Evolutionary conservation across 1,140 invertebrate genomes (phyloP).

Genomic region (Harpegnathos saltator): DNA sequence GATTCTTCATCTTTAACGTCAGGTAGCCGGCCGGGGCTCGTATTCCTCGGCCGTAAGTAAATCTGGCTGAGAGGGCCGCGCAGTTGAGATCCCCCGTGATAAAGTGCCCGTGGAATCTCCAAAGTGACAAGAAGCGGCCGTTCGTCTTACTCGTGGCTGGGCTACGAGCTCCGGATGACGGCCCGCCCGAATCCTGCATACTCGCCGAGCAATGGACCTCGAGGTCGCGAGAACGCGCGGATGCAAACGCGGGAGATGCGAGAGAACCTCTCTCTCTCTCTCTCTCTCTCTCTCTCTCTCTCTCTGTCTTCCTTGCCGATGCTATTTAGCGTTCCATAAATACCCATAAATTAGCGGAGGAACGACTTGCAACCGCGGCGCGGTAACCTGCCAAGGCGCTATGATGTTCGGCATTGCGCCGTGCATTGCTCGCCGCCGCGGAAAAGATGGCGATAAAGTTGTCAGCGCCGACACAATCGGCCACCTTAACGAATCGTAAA

Average conservation of each 20-base stretch:
- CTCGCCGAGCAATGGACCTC: not conserved
- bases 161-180: slow-evolving; percentile 2
- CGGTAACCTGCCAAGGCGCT: slow-evolving; percentile 8
- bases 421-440: not conserved
- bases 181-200: not conserved
- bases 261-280: no score
- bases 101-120: slow-evolving; percentile 52
- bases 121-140: not conserved
- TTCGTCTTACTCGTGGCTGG: not conserved
- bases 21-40: slow-evolving; percentile 27
- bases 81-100: slow-evolving; percentile 55
- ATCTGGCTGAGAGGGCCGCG: not conserved
- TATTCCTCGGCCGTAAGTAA: slow-evolving; percentile 30
- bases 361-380: not conserved
- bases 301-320: no score
- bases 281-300: no score
- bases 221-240: not conserved
- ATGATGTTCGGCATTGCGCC: slow-evolving; percentile 1
- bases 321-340: slow-evolving; percentile 48
- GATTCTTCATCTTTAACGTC: slow-evolving; percentile 45
- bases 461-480: slow-evolving; percentile 34
- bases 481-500: slow-evolving; percentile 55
- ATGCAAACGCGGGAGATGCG: slow-evolving; percentile 4
- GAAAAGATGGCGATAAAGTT: slow-evolving; percentile 53
- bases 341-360: slow-evolving; percentile 22